A percentile compares a stretch with the other conserved stretches of the same genome.
These are phyloP conservation scores for Paraplagusia blochii DNA, from an alignment of 2,113 vertebrate genomes.

Conservation along the genomic window DNA sequence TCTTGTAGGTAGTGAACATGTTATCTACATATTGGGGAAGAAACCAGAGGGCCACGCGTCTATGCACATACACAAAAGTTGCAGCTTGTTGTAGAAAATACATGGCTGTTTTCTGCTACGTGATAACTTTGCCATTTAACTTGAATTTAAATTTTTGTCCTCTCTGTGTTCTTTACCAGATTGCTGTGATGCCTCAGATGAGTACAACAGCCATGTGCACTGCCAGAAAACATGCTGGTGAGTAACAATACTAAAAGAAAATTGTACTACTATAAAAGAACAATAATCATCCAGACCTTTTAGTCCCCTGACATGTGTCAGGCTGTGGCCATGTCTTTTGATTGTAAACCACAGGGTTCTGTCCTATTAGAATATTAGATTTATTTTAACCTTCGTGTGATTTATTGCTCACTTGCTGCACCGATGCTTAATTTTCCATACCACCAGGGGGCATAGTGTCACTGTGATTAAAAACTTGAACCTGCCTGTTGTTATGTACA, in stretches of 20 bases:
- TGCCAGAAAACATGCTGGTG: slow-evolving; percentile 75
- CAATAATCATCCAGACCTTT: not conserved
- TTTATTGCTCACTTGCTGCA: not conserved
- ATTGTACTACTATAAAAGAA: not conserved
- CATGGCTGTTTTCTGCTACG: slow-evolving; percentile 5
- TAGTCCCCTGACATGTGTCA: not conserved
- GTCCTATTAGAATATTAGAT: not conserved
- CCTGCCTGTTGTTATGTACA: slow-evolving; percentile 1
- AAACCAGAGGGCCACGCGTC: no score
- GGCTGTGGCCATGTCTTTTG: not conserved
- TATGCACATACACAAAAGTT: no score
- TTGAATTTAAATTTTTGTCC: slow-evolving; percentile 30
- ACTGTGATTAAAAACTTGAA: slow-evolving; percentile 36
- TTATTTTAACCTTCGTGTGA: slow-evolving; percentile 1
- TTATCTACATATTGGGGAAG: no score
- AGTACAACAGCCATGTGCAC: slow-evolving; percentile 67
- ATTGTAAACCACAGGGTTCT: not conserved
- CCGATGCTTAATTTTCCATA: slow-evolving; percentile 5
- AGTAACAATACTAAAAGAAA: slow-evolving; percentile 29
- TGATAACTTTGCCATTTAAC: slow-evolving; percentile 33
- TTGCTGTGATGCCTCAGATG: slow-evolving; percentile 74
- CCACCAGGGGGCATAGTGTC: slow-evolving; percentile 68
- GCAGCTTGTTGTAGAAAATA: no score
- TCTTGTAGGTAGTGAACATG: no score
- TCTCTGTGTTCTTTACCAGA: slow-evolving; percentile 54